These are phyloP conservation scores for Anisognathus igniventris DNA, from an alignment of 2,797 vertebrate species.

Conservation along the genomic window DNA sequence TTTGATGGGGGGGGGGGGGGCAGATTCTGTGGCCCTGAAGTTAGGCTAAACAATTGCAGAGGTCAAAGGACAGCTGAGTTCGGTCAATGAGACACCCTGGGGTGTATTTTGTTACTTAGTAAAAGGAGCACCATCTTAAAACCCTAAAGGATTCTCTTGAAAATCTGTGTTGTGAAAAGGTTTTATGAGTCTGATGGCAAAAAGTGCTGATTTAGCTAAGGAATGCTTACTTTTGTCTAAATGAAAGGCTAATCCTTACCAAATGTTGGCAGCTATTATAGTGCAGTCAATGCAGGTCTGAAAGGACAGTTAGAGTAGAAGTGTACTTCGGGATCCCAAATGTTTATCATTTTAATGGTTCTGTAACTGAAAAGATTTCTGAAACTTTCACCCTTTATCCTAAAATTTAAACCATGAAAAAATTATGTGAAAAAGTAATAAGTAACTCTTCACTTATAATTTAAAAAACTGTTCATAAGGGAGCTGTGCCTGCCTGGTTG, in stretches of 20 bases:
- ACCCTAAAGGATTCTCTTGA: slow-evolving; percentile 78
- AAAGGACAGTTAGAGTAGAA: slow-evolving; percentile 66
- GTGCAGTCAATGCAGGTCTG: slow-evolving; percentile 54
- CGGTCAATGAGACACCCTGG: slow-evolving; percentile 80
- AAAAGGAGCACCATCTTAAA: slow-evolving; percentile 80
- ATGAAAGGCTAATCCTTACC: slow-evolving; percentile 75
- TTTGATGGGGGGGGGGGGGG: slow-evolving; percentile 60
- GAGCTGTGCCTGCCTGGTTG: not conserved
- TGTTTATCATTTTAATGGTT: slow-evolving; percentile 68
- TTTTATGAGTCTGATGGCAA: slow-evolving; percentile 79
- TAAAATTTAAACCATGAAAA: not conserved
- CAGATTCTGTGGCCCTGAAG: slow-evolving; percentile 72
- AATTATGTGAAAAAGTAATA: not conserved
- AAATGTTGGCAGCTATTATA: slow-evolving; percentile 74
- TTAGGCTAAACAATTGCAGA: slow-evolving; percentile 79
- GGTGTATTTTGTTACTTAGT: slow-evolving; percentile 83
- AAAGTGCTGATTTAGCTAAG: slow-evolving; percentile 78
- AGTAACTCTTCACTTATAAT: not conserved
- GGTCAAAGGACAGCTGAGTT: slow-evolving; percentile 80
- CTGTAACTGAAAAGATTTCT: slow-evolving; percentile 45
- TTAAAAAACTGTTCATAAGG: not conserved
- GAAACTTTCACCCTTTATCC: not conserved
- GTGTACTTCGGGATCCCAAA: slow-evolving; percentile 59
- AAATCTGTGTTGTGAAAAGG: slow-evolving; percentile 81
- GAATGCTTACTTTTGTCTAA: slow-evolving; percentile 77